Base-by-base conservation (phyloP, 64 coral and sea anemone species). In the Dendrophyllia cribrosa region DNA sequence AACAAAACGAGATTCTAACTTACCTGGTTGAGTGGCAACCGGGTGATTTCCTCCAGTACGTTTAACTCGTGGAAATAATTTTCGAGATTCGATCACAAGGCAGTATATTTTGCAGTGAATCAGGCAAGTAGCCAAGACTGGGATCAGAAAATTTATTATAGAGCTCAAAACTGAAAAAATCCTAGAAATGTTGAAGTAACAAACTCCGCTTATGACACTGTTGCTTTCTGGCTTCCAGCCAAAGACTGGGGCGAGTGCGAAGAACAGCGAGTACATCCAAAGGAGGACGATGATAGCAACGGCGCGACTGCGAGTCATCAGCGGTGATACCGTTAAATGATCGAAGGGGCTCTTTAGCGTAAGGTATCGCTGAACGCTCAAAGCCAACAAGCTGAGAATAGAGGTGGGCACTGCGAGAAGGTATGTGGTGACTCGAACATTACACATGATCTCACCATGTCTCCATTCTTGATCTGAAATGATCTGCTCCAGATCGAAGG, bases 381-480 rank as follows among this genome's bases (percentile, higher is more conserved):
- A 53, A 47, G 58, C 74, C 16, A 89, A 53, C 6, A 89, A 16
- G 34, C 58, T 75, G 1, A 89, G 87, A 50, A 89, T 77, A 14
- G 72, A 77, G 1, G 87, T 64, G 45, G 87, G 87, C 1, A 89
- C 72, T 53, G 68, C 62, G 6, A 89, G 44, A 5, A 78, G 72
- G 56, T 77, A 89, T 16, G 52, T 8, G 2, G 87, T 89, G 4
- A 72, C 77, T 15, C 55, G 77, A 10, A 89, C 43, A 63, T 58
- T 89, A 23, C 87, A 89, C 87, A 89, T 77, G 15, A 77, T 43
- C 46, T 66, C 53, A 9, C 87, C 59, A 78, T 89, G 73, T 5
- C 58, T 19, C 87, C 87, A 89, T 75, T 89, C 17, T 5, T 34
- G 0, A 9, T 45, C 12, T 89, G 58, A 55, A 25, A 89, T 13